Evolutionary conservation across 2,888 invertebrate genomes (phyloP).

Genomic region (Cheilosia variabilis): DNA sequence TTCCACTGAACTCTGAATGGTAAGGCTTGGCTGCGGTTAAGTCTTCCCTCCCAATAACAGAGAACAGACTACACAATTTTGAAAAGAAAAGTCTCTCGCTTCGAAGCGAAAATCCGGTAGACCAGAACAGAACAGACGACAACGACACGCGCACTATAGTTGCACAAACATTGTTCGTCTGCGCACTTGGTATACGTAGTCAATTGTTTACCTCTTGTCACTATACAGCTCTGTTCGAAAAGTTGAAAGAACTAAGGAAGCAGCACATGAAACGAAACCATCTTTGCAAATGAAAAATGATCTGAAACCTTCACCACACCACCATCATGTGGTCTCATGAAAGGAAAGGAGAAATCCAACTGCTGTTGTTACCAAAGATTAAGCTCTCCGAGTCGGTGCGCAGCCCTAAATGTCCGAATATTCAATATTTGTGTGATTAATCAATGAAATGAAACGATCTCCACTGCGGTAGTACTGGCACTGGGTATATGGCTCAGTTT

Average conservation of each 20-base stretch:
- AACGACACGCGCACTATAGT: constrained; percentile 47
- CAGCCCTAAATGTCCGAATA: constrained; percentile 56
- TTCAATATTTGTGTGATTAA: constrained; percentile 74
- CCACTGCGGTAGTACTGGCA: neutral
- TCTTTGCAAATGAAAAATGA: constrained; percentile 72
- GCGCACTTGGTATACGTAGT: constrained; percentile 34
- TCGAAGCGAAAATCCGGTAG: constrained; percentile 41
- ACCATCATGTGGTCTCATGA: constrained; percentile 37
- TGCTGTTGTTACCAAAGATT: constrained; percentile 44
- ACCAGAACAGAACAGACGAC: constrained; percentile 14
- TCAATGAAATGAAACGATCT: constrained; percentile 69
- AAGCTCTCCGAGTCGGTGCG: constrained; percentile 38
- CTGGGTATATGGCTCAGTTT: constrained; percentile 13
- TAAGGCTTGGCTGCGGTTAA: constrained; percentile 57
- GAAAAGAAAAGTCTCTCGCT: constrained; percentile 21
- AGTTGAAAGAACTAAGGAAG: constrained; percentile 27
- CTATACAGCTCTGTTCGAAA: constrained; percentile 22
- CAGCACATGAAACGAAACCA: constrained; percentile 53
- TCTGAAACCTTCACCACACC: constrained; percentile 48
- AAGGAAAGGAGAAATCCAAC: constrained; percentile 49
- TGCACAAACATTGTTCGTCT: constrained; percentile 6
- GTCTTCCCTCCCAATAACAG: constrained; percentile 34
- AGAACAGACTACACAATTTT: neutral
- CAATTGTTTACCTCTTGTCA: constrained; percentile 38
- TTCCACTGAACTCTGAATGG: constrained; percentile 40